Evolutionary conservation across 2,113 vertebrate species (phyloP), one percentile per base, ranked within the genome.

Genomic region (Oreochromis spilurus): DNA sequence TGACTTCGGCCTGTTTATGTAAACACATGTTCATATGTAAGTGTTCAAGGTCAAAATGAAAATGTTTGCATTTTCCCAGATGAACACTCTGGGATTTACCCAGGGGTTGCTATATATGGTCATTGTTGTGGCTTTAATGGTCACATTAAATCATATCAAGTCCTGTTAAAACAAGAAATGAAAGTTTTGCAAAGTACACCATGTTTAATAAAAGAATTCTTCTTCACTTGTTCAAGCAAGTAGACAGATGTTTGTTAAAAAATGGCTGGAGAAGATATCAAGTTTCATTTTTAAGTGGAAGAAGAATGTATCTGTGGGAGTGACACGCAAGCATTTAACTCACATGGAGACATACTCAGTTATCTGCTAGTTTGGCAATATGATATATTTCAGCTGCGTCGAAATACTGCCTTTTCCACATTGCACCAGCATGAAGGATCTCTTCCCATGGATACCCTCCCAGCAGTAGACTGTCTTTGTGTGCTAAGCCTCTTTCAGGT

Each of bases 401-500:
- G 36, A 31, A 53, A 91, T 84, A 89, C 90, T 8, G 12, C 52
- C 75, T 92, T 8, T 62, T 72, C 77, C 84, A 78, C 82, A 67
- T 90, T 78, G 82, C 82, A 82, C 48, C 82, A 78, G 81, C 55
- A 29, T 87, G 82, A 88, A 82, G 53, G 29, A 80, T 88, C 55
- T 81, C 82, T 83, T 88, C 85, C 79, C 81, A 79, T 52, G 34
- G 82, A 86, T 57, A 77, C 60, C 31, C 65, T 84, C 88, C 36
- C 81, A 88, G 85, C 80, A 85, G 84, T 54, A 55, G 84, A 40
- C 80, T 57, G 17, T 78, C 58, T 90, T 82, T 93, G 88, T 90
- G 70, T 54, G 81, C 48, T 93, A 86, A 90, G 90, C 82, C 87
- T 91, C 88, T 90, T 92, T 92, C 78, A 57, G 60, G 54, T 78